Conservation (phyloP, 1,140 invertebrate genomes). For the Ridgeia piscesae region DNA sequence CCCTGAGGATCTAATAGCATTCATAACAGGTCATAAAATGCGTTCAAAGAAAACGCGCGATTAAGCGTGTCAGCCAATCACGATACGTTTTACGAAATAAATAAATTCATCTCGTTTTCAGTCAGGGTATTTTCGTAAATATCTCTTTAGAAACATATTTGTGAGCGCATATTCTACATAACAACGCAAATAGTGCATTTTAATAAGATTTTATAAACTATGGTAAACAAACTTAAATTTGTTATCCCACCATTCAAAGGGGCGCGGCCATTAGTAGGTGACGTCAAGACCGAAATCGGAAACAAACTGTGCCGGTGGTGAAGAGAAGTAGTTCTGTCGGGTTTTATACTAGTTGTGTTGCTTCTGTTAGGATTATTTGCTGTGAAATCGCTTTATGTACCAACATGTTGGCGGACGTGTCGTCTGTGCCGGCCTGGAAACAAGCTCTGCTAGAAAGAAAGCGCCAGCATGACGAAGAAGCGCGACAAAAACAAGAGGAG, state of each 20-base stretch:
- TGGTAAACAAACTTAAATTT: background rate
- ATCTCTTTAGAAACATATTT: background rate
- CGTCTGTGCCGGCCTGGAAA: constrained; percentile 35
- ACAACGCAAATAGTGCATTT: background rate
- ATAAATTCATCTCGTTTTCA: background rate
- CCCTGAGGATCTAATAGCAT: background rate
- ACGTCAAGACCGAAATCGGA: background rate
- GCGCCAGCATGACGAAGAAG: constrained; percentile 27
- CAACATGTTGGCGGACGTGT: constrained; percentile 15
- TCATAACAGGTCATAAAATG: constrained; percentile 7
- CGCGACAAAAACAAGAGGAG: background rate
- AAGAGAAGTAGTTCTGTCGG: background rate
- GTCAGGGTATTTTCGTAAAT: background rate
- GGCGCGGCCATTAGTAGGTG: constrained; percentile 8
- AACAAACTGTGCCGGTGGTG: constrained; percentile 4
- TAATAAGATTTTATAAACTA: background rate
- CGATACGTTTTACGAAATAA: background rate
- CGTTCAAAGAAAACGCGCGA: background rate
- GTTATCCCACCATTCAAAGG: background rate
- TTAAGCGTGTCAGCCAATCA: background rate
- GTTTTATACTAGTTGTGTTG: constrained; percentile 1
- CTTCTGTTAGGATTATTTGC: background rate
- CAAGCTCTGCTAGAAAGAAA: constrained; percentile 31
- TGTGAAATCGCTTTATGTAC: background rate
- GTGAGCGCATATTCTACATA: background rate